Conservation (phyloP, 2,888 invertebrate genomes). For the Sesia apiformis region DNA sequence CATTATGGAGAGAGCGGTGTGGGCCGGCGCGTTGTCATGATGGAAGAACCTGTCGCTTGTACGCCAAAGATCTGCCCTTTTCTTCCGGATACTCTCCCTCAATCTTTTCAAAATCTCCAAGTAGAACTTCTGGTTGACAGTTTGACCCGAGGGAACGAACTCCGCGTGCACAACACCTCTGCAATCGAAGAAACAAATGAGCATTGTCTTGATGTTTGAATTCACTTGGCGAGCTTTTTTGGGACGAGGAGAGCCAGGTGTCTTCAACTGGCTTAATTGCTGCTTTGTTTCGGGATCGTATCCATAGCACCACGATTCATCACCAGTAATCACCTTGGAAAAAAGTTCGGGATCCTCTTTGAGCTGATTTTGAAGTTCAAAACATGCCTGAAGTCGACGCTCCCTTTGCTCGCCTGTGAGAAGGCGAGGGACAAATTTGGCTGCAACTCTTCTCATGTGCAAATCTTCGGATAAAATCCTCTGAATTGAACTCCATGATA, state of each 20-base stretch:
- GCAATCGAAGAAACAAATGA: too few relatives aligned
- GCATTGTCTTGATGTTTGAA: too few relatives aligned
- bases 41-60: slow-evolving; percentile 13
- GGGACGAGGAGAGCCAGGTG: slow-evolving; percentile 2
- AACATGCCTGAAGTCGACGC: too few relatives aligned
- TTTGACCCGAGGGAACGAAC: background rate
- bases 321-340: slow-evolving; percentile 2
- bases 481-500: too few relatives aligned
- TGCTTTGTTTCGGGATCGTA: too few relatives aligned
- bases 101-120: slow-evolving; percentile 10
- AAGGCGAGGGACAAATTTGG: too few relatives aligned
- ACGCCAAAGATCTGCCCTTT: background rate
- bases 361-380: too few relatives aligned
- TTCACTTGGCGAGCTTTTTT: too few relatives aligned
- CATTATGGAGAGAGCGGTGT: slow-evolving; percentile 1
- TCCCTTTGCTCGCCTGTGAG: too few relatives aligned
- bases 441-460: too few relatives aligned
- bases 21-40: slow-evolving; percentile 10
- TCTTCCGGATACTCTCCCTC: slow-evolving; percentile 4
- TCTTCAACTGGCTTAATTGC: background rate
- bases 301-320: slow-evolving; percentile 1
- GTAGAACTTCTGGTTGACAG: slow-evolving; percentile 3
- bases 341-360: background rate
- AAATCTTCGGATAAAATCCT: too few relatives aligned
- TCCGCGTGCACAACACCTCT: too few relatives aligned